phyloP scores from a whole-genome alignment of 2,113 vertebrate species.

The Chionis minor region DNA sequence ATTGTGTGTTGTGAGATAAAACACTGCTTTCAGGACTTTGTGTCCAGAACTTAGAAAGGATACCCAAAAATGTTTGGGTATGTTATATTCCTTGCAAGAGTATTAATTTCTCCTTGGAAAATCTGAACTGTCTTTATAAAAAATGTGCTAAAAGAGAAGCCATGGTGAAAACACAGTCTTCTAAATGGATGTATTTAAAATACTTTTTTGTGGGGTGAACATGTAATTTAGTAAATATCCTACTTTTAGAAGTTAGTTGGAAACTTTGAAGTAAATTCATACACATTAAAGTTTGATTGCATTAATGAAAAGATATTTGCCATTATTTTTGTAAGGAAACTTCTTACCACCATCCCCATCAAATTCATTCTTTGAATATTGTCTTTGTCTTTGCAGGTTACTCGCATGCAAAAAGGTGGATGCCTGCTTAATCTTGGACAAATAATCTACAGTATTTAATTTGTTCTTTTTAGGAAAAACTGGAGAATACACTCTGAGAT shows the following conservation, averaged over 20 bases:
- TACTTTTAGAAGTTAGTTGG: background rate
- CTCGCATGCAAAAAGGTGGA: background rate
- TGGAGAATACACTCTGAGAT: background rate
- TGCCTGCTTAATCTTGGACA: background rate
- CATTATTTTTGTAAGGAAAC: background rate
- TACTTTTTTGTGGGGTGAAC: accelerated
- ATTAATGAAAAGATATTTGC: background rate
- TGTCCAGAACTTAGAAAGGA: background rate
- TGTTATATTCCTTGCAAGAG: background rate
- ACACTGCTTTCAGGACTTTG: background rate
- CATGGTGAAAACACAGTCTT: background rate
- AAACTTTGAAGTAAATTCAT: background rate
- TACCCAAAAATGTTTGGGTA: background rate
- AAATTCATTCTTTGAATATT: background rate
- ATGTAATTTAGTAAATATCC: background rate
- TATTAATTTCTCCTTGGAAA: background rate
- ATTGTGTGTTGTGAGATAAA: background rate
- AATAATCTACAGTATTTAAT: background rate
- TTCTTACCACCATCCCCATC: background rate
- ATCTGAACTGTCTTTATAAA: background rate
- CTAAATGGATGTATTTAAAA: background rate
- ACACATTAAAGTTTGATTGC: background rate
- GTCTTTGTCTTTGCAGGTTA: background rate
- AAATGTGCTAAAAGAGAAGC: background rate
- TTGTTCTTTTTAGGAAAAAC: background rate